Evolutionary conservation across 37 sponge, comb jelly and placozoan genomes (phyloP).

Genomic region (Spongia lamella): DNA sequence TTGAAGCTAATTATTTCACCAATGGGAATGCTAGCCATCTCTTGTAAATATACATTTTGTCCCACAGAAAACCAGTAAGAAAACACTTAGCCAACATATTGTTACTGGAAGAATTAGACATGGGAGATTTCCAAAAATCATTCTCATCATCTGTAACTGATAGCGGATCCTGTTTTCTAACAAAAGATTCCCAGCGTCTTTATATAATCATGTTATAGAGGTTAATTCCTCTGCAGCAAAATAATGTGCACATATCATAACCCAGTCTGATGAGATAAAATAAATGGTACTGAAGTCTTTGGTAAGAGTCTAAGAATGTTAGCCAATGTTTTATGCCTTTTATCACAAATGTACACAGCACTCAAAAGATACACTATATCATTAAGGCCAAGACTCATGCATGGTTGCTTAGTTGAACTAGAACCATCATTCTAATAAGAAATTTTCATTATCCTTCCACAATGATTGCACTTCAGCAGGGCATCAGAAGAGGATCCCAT

Average conservation of each 20-base stretch:
- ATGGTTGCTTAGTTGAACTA: slow-evolving; percentile 6
- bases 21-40: neutral
- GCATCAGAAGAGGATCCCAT: too few relatives aligned
- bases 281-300: slow-evolving; percentile 11
- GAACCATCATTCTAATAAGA: slow-evolving; percentile 36
- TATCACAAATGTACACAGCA: slow-evolving; percentile 20
- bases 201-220: slow-evolving; percentile 28
- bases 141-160: neutral
- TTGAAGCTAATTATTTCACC: slow-evolving; percentile 26
- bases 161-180: slow-evolving; percentile 7
- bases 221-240: slow-evolving; percentile 4
- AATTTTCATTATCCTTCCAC: neutral
- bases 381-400: slow-evolving; percentile 24
- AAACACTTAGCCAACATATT: slow-evolving; percentile 16
- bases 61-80: neutral
- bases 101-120: slow-evolving; percentile 1
- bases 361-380: slow-evolving; percentile 22
- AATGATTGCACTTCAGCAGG: neutral
- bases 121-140: slow-evolving; percentile 2
- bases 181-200: slow-evolving; percentile 8
- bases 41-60: slow-evolving; percentile 20
- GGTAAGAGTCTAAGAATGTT: neutral
- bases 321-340: slow-evolving; percentile 23
- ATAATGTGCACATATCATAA: slow-evolving; percentile 6
- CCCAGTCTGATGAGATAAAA: slow-evolving; percentile 11